Conservation (phyloP, 1,140 invertebrate genomes). For the Notospermus geniculatus region DNA sequence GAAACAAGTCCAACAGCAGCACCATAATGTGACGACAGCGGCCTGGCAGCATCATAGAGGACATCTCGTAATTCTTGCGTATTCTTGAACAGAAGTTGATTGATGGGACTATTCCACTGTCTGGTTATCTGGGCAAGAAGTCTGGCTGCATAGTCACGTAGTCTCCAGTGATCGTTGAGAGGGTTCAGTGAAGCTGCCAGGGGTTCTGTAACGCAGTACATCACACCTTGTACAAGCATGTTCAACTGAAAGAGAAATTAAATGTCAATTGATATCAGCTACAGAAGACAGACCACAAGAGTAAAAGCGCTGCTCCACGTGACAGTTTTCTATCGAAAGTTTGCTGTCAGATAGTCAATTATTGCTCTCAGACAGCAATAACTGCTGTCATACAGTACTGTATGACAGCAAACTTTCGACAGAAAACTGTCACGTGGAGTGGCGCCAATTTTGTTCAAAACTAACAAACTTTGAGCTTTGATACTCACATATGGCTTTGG, state of each 20-base stretch:
- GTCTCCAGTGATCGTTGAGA: conserved; percentile 51
- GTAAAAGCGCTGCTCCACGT: no score
- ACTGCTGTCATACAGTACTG: no score
- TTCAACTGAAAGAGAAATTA: conserved; percentile 33
- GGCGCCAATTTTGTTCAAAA: no score
- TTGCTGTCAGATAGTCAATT: no score
- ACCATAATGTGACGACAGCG: conserved; percentile 54
- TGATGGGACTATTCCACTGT: conserved; percentile 42
- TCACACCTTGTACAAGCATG: conserved; percentile 46
- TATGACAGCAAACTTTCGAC: no score
- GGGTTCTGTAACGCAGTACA: conserved; percentile 52
- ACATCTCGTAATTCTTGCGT: conserved; percentile 40
- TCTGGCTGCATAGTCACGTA: conserved; percentile 51
- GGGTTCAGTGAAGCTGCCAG: conserved; percentile 47
- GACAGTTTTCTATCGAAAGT: no score
- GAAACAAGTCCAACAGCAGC: conserved; percentile 47
- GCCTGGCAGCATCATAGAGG: conserved; percentile 46
- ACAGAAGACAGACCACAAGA: no score
- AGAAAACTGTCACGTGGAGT: no score
- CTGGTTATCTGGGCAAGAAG: conserved; percentile 48
- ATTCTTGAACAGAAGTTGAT: conserved; percentile 41
- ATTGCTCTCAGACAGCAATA: no score
- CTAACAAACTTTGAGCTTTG: not conserved
- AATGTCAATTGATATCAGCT: no score
- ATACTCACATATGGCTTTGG: conserved; percentile 50